phyloP scores from a whole-genome alignment of 2,113 vertebrate genomes.

The Nerophis lumbriciformis region DNA sequence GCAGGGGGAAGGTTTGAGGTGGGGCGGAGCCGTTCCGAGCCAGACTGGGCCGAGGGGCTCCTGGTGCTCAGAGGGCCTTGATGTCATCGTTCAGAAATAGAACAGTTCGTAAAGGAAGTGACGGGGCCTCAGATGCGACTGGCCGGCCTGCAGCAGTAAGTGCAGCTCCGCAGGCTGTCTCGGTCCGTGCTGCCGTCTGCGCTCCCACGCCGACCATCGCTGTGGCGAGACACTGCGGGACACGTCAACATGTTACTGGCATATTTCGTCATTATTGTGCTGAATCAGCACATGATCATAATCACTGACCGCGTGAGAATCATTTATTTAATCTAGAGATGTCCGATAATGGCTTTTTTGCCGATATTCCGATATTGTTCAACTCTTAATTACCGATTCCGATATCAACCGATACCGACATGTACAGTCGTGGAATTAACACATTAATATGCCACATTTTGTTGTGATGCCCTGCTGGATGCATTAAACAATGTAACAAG shows the following conservation, averaged over 20 bases:
- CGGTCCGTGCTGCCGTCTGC: slow-evolving; percentile 65
- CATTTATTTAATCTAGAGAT: no score
- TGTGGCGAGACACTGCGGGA: slow-evolving; percentile 66
- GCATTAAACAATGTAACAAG: no score
- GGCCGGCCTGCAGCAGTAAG: slow-evolving; percentile 77
- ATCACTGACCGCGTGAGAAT: no score
- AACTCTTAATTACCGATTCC: no score
- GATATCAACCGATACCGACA: no score
- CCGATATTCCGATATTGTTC: no score
- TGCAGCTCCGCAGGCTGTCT: slow-evolving; percentile 74
- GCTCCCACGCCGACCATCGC: slow-evolving; percentile 68
- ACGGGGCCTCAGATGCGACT: slow-evolving; percentile 70
- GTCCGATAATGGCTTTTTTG: no score
- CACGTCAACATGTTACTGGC: background rate
- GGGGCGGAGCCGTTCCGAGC: slow-evolving; percentile 47
- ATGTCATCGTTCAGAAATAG: slow-evolving; percentile 5
- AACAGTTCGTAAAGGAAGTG: slow-evolving; percentile 15
- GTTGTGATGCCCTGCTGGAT: no score
- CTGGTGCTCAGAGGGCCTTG: slow-evolving; percentile 15
- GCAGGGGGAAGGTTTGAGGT: slow-evolving; percentile 33
- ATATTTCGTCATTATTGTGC: no score
- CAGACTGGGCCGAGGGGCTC: slow-evolving; percentile 66
- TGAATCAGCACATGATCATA: no score
- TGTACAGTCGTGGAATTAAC: no score
- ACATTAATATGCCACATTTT: no score